Evolutionary conservation across 1,140 invertebrate genomes (phyloP), one percentile per base, ranked within the genome.

Genomic region (Zaprionus taronus): DNA sequence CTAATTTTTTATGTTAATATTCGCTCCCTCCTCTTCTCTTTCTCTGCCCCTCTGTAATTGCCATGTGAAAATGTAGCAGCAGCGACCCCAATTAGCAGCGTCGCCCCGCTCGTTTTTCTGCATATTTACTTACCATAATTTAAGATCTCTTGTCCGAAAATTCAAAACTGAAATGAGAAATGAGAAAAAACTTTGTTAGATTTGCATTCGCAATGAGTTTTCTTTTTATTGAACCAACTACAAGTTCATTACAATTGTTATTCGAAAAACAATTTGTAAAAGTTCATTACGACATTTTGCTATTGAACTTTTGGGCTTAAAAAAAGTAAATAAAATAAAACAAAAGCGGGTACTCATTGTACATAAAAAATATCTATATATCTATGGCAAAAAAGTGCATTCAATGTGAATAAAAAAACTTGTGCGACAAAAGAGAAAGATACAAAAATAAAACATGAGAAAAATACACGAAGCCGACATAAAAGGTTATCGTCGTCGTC

Each of bases 71-170:
- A 61, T 60, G 67, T 53, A 34, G 34, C 55, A 26, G 49, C 41
- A 71, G 55, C 41, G 65, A 75, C 67, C 47, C 83, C 72, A 87
- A 87, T 86, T 87, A 83, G 72, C 64, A 61, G 24, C 28, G 20
- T n/a, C 38, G 38, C 38, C 38, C n/a, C 14, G n/a, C n/a, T 41
- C 47, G 9, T 9, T 61, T 61, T 26, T 7, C 34, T 6, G 24
- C 24, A 36, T 87, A 57, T 87, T 89, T 75, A 84, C 83, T 89
- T 81, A 87, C 83, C 83, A 89, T 87, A 78, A 81, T 81, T 89
- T 75, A 65, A 80, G 77, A 66, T 80, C 61, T 64, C 64, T 55
- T 67, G 49, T 75, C 34, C 56, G 41, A 31, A 56, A 72, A 79
- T 38, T 62, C 51, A 75, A 49, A 75, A 66, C 83, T 87, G 81